phyloP scores from a whole-genome alignment of 2,113 vertebrate genomes.

The Tachysurus vachellii region DNA sequence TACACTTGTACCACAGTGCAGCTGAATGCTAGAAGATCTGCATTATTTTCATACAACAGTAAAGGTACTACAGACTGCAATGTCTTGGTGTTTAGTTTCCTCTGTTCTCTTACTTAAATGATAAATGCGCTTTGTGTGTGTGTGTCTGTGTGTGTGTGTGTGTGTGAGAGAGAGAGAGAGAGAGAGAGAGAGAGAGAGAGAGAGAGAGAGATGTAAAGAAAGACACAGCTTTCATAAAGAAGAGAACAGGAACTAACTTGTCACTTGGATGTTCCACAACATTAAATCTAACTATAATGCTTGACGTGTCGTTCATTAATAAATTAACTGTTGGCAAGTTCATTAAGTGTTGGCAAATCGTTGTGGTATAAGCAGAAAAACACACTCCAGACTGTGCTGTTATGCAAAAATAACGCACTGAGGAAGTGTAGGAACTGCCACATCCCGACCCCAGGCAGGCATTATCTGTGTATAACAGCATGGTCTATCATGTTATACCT shows the following conservation, averaged over 20 bases:
- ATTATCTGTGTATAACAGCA: neutral
- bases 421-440: neutral
- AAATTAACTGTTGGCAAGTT: neutral
- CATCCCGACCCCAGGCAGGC: neutral
- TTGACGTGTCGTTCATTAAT: neutral
- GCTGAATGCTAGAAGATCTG: neutral
- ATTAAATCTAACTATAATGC: neutral
- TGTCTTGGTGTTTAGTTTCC: neutral
- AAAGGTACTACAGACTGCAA: neutral
- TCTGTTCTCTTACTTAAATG: neutral
- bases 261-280: neutral
- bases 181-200: neutral
- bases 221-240: neutral
- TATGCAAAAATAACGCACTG: neutral
- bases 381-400: neutral
- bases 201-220: neutral
- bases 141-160: constrained; percentile 9
- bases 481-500: neutral
- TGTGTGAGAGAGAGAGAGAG: neutral
- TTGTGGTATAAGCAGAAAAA: neutral
- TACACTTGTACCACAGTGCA: neutral
- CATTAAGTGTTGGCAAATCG: neutral
- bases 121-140: neutral
- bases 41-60: neutral
- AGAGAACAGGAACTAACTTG: neutral